Evolutionary conservation across 2,113 vertebrate genomes (phyloP).

Genomic region (Odocoileus virginianus): DNA sequence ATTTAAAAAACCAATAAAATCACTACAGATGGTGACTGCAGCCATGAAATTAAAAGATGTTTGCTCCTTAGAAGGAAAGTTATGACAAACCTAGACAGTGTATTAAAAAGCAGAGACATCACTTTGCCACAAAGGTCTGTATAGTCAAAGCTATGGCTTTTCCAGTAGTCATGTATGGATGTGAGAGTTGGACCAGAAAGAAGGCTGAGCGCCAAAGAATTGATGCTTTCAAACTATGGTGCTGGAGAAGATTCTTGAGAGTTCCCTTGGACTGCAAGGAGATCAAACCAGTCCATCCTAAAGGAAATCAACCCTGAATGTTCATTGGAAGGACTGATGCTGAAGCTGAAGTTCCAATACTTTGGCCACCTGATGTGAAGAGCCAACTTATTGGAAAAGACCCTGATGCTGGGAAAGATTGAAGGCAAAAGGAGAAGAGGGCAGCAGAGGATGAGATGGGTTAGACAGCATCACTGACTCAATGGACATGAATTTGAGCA

Average conservation of each 20-base stretch:
- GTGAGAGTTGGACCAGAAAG: neutral
- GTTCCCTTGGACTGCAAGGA: neutral
- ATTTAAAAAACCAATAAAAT: neutral
- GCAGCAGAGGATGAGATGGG: neutral
- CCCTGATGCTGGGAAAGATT: neutral
- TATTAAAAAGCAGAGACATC: neutral
- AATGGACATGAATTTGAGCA: neutral
- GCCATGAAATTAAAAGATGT: neutral
- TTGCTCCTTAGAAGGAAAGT: neutral
- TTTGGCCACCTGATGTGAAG: rapidly evolving
- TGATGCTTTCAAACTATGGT: neutral
- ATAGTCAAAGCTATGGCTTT: neutral
- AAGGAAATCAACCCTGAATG: neutral
- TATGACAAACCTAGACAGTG: neutral
- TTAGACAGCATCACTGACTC: neutral
- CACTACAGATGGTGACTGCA: neutral
- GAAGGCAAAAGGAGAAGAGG: neutral
- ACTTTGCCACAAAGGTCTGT: neutral
- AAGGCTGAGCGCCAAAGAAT: neutral
- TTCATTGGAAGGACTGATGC: neutral
- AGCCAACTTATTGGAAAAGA: neutral
- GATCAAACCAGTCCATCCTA: neutral
- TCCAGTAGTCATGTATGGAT: neutral
- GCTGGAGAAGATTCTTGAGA: neutral
- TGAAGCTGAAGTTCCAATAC: neutral